Percentiles rank a stretch among this genome's conserved stretches.
Conservation (phyloP, 64 coral and sea anemone genomes). For the Trachythela sp. region DNA sequence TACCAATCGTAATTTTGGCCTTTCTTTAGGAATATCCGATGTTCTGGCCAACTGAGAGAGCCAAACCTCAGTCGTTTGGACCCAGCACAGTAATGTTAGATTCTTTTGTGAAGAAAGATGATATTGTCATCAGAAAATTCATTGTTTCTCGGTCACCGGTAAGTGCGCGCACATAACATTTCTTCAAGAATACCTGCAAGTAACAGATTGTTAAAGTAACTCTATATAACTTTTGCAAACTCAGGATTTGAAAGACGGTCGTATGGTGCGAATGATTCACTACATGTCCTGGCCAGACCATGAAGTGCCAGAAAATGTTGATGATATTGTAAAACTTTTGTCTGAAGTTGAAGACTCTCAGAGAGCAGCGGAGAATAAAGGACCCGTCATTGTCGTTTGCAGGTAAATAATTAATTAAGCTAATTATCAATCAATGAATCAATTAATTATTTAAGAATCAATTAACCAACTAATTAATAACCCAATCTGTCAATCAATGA, state of each 20-base stretch:
- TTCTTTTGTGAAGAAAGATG: background rate
- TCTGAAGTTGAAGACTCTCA: background rate
- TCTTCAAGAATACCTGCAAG: too few species aligned
- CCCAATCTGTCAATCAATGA: too few species aligned
- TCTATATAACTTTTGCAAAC: background rate
- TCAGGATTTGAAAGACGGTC: background rate
- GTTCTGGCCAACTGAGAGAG: background rate
- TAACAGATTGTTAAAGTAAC: too few species aligned
- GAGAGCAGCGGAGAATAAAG: background rate
- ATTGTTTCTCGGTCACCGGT: background rate
- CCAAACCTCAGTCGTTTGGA: background rate
- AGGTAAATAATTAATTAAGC: background rate
- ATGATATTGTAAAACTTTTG: background rate
- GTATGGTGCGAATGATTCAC: background rate
- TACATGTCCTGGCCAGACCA: background rate
- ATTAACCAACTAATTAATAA: too few species aligned
- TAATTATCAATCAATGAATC: background rate
- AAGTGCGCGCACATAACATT: background rate
- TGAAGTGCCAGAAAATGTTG: background rate
- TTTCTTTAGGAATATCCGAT: background rate
- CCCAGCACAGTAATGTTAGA: background rate
- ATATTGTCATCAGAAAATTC: background rate
- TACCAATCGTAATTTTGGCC: background rate
- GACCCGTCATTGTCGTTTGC: background rate
- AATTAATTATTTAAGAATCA: background rate